Conservation (phyloP, 2,888 invertebrate species). For the Idaea straminata region DNA sequence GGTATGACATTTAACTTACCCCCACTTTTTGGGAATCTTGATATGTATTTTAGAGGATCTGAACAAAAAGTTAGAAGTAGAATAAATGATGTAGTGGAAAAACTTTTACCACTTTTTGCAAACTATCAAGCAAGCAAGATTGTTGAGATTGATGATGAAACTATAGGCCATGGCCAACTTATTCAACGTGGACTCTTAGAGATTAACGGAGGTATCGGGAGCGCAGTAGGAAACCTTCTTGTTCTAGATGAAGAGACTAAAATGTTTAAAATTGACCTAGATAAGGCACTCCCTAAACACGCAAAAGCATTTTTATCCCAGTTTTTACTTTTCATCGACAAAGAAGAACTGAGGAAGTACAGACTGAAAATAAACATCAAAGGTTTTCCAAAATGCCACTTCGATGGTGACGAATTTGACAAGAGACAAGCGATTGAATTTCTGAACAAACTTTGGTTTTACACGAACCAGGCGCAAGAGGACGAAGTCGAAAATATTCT, state of each 20-base stretch:
- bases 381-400: constrained; percentile 37
- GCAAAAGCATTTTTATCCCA: constrained; percentile 32
- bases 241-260: constrained; percentile 28
- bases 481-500: constrained; percentile 36
- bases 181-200: constrained; percentile 32
- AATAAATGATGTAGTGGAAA: constrained; percentile 20
- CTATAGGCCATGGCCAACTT: constrained; percentile 31
- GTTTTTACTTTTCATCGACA: constrained; percentile 15
- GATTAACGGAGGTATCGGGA: constrained; percentile 37
- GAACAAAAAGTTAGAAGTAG: constrained; percentile 17
- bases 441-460: constrained; percentile 43
- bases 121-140: constrained; percentile 13
- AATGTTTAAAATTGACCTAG: constrained; percentile 25
- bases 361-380: constrained; percentile 34
- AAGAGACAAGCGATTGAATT: constrained; percentile 36
- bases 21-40: constrained; percentile 37
- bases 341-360: constrained; percentile 22
- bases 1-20: constrained; percentile 34
- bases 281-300: constrained; percentile 24
- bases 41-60: constrained; percentile 29
- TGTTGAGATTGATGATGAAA: constrained; percentile 30
- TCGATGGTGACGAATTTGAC: constrained; percentile 36
- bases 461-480: constrained; percentile 44
- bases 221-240: constrained; percentile 43
- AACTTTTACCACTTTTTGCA: constrained; percentile 16